Conservation (phyloP, 2,113 vertebrate genomes). For the Tetraodon nigroviridis region DNA sequence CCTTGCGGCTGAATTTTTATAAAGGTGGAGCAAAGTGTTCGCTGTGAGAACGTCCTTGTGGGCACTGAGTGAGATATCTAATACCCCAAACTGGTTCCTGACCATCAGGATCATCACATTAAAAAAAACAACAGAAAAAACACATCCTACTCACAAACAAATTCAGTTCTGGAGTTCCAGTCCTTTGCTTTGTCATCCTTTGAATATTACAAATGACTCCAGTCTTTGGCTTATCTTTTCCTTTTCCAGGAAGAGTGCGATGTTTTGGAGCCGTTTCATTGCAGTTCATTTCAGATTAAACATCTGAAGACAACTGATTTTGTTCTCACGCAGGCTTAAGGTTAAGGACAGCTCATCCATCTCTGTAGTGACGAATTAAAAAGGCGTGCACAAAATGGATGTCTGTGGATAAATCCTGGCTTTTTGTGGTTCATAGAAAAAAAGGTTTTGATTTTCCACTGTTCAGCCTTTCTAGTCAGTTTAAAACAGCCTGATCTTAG, state of each 20-base stretch:
- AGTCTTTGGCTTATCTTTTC: constrained; percentile 56
- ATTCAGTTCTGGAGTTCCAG: constrained; percentile 23
- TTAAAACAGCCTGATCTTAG: constrained; percentile 17
- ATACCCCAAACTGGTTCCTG: too few relatives aligned
- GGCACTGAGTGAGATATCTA: too few relatives aligned
- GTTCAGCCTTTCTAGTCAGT: not conserved
- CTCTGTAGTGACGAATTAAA: constrained; percentile 25
- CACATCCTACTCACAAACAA: not conserved
- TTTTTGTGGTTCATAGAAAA: too few relatives aligned
- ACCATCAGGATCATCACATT: too few relatives aligned
- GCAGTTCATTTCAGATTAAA: constrained; percentile 52
- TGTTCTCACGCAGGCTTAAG: constrained; percentile 44
- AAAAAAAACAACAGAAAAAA: too few relatives aligned
- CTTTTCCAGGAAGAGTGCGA: constrained; percentile 54
- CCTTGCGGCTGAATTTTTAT: not conserved
- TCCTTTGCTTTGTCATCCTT: constrained; percentile 15
- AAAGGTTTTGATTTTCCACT: too few relatives aligned
- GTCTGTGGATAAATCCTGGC: too few relatives aligned
- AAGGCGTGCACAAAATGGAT: too few relatives aligned
- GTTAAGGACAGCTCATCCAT: constrained; percentile 51
- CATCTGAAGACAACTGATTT: constrained; percentile 35
- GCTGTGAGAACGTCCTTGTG: too few relatives aligned
- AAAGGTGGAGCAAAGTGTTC: not conserved
- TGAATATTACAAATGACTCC: constrained; percentile 49
- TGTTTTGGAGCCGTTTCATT: constrained; percentile 50